A percentile compares a stretch with the other conserved stretches of the same genome.
Conservation (phyloP, 2,113 vertebrate species). For the Hemichromis elongatus region DNA sequence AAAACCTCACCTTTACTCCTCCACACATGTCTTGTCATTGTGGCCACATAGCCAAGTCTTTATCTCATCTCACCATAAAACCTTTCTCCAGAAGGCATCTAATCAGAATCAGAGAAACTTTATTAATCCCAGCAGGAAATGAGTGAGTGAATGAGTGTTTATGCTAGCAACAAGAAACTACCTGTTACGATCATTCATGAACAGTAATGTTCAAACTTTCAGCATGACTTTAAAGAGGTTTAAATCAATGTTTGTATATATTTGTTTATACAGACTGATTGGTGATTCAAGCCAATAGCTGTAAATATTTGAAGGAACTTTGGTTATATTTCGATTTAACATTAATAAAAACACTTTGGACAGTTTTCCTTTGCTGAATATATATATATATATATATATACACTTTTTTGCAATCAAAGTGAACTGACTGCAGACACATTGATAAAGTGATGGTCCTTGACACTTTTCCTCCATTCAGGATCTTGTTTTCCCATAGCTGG, state of each 20-base stretch:
- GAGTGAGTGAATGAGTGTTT: background rate
- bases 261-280: background rate
- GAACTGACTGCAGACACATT: background rate
- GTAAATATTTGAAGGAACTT: background rate
- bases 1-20: background rate
- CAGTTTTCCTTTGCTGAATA: background rate
- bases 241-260: too few species aligned
- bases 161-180: background rate
- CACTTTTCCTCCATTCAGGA: background rate
- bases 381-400: too few species aligned
- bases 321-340: background rate
- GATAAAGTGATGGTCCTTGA: rapidly evolving
- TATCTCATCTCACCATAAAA: background rate
- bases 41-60: background rate
- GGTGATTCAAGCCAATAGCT: background rate
- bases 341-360: background rate
- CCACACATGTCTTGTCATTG: background rate
- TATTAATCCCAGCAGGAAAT: background rate
- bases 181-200: background rate
- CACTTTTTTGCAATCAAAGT: background rate
- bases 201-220: background rate
- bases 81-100: background rate
- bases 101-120: background rate
- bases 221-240: too few species aligned
- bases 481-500: background rate